A percentile compares a stretch with the other conserved stretches of the same genome.
These are phyloP conservation scores for Onthophagus taurus DNA, from an alignment of 1,140 invertebrate genomes.

Conservation along the genomic window DNA sequence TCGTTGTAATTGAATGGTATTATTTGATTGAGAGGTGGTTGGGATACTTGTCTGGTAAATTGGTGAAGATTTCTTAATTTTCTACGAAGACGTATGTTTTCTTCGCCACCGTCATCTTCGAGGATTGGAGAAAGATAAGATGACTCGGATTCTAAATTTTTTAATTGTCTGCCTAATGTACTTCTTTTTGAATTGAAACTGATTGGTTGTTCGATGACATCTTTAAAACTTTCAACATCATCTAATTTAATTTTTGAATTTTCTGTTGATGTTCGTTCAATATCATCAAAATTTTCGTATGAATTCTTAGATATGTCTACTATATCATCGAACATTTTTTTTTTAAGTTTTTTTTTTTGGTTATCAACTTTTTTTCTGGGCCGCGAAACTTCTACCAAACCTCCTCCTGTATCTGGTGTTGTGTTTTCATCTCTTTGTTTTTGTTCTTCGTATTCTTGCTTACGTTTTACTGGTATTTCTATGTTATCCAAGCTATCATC, in stretches of 20 bases:
- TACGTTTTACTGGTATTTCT: constrained; percentile 2
- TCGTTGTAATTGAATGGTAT: neutral
- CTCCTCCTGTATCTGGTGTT: neutral
- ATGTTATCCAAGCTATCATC: neutral
- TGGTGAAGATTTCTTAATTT: constrained; percentile 1
- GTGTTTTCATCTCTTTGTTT: neutral
- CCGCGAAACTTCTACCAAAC: neutral
- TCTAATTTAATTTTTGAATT: neutral
- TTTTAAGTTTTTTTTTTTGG: neutral
- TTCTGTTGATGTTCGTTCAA: neutral
- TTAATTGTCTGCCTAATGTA: neutral
- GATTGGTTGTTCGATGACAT: neutral
- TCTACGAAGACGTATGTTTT: neutral
- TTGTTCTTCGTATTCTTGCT: neutral
- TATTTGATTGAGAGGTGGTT: neutral
- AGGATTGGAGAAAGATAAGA: constrained; percentile 3
- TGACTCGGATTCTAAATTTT: neutral
- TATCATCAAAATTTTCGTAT: neutral
- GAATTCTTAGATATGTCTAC: neutral
- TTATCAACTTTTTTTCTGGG: constrained; percentile 4
- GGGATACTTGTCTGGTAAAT: neutral
- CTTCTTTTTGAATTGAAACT: neutral
- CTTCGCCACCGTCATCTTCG: neutral
- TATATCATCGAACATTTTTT: neutral
- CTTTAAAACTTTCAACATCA: constrained; percentile 9